Conservation (phyloP, 2,888 invertebrate genomes). For the Pachliopta kotzebuea region DNA sequence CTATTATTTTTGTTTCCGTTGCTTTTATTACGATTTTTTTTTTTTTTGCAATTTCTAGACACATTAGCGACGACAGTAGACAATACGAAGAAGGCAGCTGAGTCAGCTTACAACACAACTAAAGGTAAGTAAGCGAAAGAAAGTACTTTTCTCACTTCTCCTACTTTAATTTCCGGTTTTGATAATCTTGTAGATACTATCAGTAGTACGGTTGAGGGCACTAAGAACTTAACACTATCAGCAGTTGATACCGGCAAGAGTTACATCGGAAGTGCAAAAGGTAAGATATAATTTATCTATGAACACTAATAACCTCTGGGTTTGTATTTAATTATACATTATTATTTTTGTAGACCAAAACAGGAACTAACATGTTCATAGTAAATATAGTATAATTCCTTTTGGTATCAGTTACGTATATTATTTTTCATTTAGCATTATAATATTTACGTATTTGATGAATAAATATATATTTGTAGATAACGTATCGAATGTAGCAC, state of each 20-base stretch:
- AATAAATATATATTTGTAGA: conserved; percentile 45
- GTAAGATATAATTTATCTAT: conserved; percentile 38
- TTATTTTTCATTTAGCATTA: background rate
- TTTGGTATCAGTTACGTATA: background rate
- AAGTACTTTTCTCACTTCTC: conserved; percentile 6
- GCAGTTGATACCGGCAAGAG: conserved; percentile 51
- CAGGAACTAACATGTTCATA: background rate
- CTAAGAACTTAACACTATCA: conserved; percentile 47
- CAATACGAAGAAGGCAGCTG: conserved; percentile 71
- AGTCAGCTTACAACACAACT: conserved; percentile 64
- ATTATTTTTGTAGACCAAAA: background rate
- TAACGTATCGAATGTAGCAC: conserved; percentile 51
- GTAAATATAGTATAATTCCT: background rate
- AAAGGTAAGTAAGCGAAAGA: conserved; percentile 53
- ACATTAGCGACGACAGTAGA: conserved; percentile 65
- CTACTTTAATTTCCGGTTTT: conserved; percentile 7
- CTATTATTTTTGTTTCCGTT: conserved; percentile 10
- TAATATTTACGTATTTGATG: background rate
- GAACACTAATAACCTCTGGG: background rate
- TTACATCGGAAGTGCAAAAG: conserved; percentile 51
- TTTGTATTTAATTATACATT: background rate
- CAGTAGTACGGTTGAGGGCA: conserved; percentile 50
- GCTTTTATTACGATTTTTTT: conserved; percentile 27
- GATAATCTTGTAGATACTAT: conserved; percentile 50
- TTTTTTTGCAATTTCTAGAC: conserved; percentile 46